Conservation (phyloP, 2,888 invertebrate genomes). For the Troilus luridus region DNA sequence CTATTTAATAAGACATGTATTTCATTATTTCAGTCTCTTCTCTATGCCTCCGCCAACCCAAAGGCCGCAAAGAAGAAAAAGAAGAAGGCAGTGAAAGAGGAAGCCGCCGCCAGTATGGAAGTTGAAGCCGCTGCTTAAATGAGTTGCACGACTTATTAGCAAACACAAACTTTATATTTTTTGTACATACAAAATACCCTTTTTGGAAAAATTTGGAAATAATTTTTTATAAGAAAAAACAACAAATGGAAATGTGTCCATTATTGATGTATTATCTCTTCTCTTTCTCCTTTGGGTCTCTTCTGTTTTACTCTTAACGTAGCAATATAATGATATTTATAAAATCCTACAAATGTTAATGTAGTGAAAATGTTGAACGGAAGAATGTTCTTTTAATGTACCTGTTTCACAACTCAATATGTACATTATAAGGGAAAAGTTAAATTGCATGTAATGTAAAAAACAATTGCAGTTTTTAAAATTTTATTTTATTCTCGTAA, state of each 20-base stretch:
- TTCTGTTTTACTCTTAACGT: conserved; percentile 16
- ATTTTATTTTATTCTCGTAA: conserved; percentile 41
- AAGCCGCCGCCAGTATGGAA: conserved; percentile 63
- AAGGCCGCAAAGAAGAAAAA: conserved; percentile 93
- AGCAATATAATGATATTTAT: conserved; percentile 44
- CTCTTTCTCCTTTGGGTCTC: conserved; percentile 39
- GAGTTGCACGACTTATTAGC: conserved; percentile 23
- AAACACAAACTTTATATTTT: conserved; percentile 56
- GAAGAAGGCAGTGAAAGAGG: conserved; percentile 77
- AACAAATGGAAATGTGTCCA: conserved; percentile 30
- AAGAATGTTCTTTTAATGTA: conserved; percentile 48
- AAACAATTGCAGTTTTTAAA: conserved; percentile 51
- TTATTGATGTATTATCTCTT: conserved; percentile 24
- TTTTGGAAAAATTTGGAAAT: conserved; percentile 38
- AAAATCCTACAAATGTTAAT: conserved; percentile 26
- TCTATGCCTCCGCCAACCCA: conserved; percentile 82
- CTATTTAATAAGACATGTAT: no score
- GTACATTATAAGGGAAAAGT: conserved; percentile 41
- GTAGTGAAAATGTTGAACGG: not conserved
- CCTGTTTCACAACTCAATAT: conserved; percentile 51
- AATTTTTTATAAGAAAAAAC: conserved; percentile 50
- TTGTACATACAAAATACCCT: conserved; percentile 57
- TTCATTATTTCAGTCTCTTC: conserved; percentile 74
- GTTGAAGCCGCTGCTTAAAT: conserved; percentile 62
- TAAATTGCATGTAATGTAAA: conserved; percentile 46